Base-by-base conservation (phyloP, 1,140 invertebrate species). In the Drosophila teissieri region DNA sequence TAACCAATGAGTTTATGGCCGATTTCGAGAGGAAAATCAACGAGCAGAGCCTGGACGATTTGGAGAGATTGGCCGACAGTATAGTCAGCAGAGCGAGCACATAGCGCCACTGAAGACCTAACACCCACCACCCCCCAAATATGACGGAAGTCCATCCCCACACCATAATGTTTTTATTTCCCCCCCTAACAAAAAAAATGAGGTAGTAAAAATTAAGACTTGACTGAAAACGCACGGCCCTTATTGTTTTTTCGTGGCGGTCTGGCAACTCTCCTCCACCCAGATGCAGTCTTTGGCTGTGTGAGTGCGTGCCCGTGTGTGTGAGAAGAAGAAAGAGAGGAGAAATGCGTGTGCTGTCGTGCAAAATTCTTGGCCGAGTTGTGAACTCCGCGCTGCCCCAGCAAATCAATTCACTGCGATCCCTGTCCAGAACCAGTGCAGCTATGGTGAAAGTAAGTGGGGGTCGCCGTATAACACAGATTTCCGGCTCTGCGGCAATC, bases 31-130 rank as follows among this genome's bases (percentile, higher is more conserved):
- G 49, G 11, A 93, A 93, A 90, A 80, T 93, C 4, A 86, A 92
- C 31, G 92, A 90, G 74, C 89, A 93, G 19, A 94, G 93, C 70
- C 73, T 93, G 44, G 93, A 94, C 42, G 93, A 94, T 74, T 80
- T 94, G 51, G 93, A 94, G 68, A 78, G 93, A 44, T 92, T 93
- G 69, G 93, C 93, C 10, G 88, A 83, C 14, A 90, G 65, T 63
- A 65, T 68, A 63, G 11, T 55, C 10, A 51, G 53, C 51, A 52
- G 51, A 36, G 34, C 58, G 22, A 12, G 27, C 15, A 72, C 63
- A 51, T 78, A 62, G 44, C 44, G 31, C 45, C 17, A 19, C 36
- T 37, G 15, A 8, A 1, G 11, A 37, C 27, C 14, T 22, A 24
- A 45, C 0, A 10, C 17, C 42, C 10, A 45, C 10, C 31, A 31